phyloP scores from a whole-genome alignment of 2,797 vertebrate genomes.

The Ctenosaura bakeri region DNA sequence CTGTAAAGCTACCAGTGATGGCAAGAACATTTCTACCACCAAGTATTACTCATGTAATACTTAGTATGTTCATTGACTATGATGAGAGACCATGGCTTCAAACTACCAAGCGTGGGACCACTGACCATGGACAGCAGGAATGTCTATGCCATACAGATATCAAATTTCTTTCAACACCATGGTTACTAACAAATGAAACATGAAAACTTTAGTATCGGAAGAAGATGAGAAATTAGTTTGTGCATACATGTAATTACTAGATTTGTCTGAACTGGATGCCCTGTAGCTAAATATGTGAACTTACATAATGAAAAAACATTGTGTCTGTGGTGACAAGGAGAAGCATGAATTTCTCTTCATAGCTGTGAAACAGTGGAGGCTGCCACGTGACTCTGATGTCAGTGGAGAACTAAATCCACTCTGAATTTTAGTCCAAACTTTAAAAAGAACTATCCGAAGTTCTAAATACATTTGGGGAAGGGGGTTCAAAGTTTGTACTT shows the following conservation, averaged over 20 bases:
- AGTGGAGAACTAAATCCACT: too few relatives aligned
- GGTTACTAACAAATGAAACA: not conserved
- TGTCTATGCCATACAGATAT: not conserved
- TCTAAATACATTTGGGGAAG: too few relatives aligned
- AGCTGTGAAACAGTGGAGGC: too few relatives aligned
- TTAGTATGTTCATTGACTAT: not conserved
- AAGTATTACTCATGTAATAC: not conserved
- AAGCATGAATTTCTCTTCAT: not conserved
- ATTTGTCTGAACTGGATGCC: not conserved
- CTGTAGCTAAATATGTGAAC: not conserved
- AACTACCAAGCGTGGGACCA: not conserved
- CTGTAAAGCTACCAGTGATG: fast-evolving
- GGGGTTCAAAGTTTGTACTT: too few relatives aligned
- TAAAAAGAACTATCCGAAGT: too few relatives aligned
- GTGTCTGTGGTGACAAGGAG: not conserved
- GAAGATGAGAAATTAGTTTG: not conserved
- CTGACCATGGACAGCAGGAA: not conserved
- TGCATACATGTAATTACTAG: not conserved
- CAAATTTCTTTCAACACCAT: not conserved
- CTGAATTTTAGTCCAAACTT: too few relatives aligned
- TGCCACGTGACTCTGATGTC: too few relatives aligned
- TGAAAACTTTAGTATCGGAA: not conserved
- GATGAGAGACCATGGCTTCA: not conserved
- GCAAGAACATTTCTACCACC: not conserved
- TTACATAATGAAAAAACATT: not conserved